phyloP scores from a whole-genome alignment of 2,797 vertebrate genomes.

The Rhynchotus rufescens region DNA sequence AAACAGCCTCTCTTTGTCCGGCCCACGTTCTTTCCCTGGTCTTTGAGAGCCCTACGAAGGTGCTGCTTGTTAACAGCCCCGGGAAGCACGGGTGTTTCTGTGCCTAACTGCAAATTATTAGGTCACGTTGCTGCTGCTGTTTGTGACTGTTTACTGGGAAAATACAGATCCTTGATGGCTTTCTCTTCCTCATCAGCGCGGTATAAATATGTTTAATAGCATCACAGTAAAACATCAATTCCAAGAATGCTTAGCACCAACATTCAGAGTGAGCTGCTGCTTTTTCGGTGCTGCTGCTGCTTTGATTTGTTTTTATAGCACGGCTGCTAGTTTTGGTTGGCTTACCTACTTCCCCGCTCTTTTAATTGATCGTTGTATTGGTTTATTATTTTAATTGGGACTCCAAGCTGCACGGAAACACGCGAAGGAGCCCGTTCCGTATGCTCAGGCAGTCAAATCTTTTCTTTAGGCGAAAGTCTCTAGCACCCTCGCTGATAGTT shows the following conservation, averaged over 20 bases:
- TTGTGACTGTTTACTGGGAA: neutral
- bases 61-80: neutral
- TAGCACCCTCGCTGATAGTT: constrained; percentile 12
- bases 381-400: constrained; percentile 35
- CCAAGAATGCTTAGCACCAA: neutral
- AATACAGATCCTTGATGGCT: neutral
- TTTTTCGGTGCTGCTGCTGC: neutral
- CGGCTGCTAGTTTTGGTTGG: neutral
- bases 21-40: neutral
- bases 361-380: constrained; percentile 3
- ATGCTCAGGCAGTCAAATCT: neutral
- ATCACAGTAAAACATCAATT: neutral
- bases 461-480: neutral
- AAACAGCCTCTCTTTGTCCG: neutral
- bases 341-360: neutral
- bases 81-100: neutral
- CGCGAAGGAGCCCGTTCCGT: neutral
- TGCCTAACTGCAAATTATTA: neutral
- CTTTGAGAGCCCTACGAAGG: neutral
- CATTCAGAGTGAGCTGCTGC: neutral
- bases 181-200: neutral
- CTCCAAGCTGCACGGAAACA: neutral
- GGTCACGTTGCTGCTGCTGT: neutral
- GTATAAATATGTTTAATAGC: neutral
- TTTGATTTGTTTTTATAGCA: constrained; percentile 6